Base-by-base conservation (phyloP, 2,888 invertebrate species). In the Thymelicus sylvestris region DNA sequence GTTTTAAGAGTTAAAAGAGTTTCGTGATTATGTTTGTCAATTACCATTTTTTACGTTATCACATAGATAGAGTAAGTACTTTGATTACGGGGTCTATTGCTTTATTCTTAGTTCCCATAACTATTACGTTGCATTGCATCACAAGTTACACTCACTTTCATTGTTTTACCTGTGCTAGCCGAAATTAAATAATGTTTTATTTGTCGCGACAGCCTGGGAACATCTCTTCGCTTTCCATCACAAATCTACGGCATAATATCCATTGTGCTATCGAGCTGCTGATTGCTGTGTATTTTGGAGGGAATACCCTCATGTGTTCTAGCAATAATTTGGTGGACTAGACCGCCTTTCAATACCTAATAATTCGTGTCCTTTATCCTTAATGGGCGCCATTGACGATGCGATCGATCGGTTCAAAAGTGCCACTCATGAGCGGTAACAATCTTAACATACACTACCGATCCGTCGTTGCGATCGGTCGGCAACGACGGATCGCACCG, bases 111-210 rank as follows among this genome's bases (percentile, higher is more conserved):
- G 71, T 76, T 83, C 84, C 78, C 83, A 84, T 79, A 79, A 77
- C 74, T 77, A 76, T 83, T 84, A 83, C 79, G 75, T 71, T 81
- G 74, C 78, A 73, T 81, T 77, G 77, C 75, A 67, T 75, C 77
- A 77, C 72, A 12, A 31, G 44, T 75, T 74, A 79, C 82, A 81
- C 31, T 83, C 73, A 75, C 74, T 64, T 69, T 85, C 88, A 89
- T 90, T 92, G 90, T 91, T 86, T 85, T 81, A 83, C 72, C 62
- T 72, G 70, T 73, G 59, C 41, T 48, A 73, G 81, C 85, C 81
- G 76, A 85, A 91, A 89, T 90, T 85, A 90, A 87, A 90, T 90
- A 90, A 89, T 84, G 81, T 83, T 84, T 83, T 76, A 78, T 64
- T 81, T 85, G 84, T 86, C 84, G 82, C 82, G 83, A 83, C 79